Base-by-base conservation (phyloP, 2,888 invertebrate genomes). In the Carabus problematicus region DNA sequence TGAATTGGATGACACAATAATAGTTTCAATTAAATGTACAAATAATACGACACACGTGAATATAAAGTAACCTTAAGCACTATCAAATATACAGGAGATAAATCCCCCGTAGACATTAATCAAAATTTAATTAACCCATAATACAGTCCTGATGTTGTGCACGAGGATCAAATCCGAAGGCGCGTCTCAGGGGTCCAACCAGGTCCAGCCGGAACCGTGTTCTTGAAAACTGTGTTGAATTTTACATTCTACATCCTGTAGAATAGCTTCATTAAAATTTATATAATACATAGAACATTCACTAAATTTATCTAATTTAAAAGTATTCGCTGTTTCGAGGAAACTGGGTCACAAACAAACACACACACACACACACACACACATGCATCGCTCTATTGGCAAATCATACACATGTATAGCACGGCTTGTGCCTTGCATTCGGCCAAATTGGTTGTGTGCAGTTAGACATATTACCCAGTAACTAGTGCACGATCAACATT, bases 271-370 rank as follows among this genome's bases (percentile, higher is more conserved):
- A 66, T 66, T 66, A 66, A 66, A 66, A 66, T 66, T 58, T 66
- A 66, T 66, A 66, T 66, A 59, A n/a, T n/a, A n/a, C n/a, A n/a
- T n/a, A n/a, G n/a, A n/a, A 66, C 66, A 59, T 66, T 59, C 66
- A 59, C 58, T 66, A 66, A 66, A 66, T 66, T 66, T 66, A 59
- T 66, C 59, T 66, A 66, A 66, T 66, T 66, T 66, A 49, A 59
- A 41, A 58, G 39, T 66, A 62, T 64, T 64, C 14, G 55, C 14
- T 64, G n/a, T 12, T 42, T 49, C 9, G n/a, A 11, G 12, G n/a
- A 47, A 66, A 66, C 16, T 66, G 59, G 66, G 66, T 66, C 66
- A 66, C 59, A 47, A 11, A 11, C 58, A 29, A 58, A 29, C 2
- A 8, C 40, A 56, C n/a, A 56, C 56, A 56, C 11, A 19, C 16